Conservation (phyloP, 2,888 invertebrate genomes). For the Caenorhabditis auriculariae region DNA sequence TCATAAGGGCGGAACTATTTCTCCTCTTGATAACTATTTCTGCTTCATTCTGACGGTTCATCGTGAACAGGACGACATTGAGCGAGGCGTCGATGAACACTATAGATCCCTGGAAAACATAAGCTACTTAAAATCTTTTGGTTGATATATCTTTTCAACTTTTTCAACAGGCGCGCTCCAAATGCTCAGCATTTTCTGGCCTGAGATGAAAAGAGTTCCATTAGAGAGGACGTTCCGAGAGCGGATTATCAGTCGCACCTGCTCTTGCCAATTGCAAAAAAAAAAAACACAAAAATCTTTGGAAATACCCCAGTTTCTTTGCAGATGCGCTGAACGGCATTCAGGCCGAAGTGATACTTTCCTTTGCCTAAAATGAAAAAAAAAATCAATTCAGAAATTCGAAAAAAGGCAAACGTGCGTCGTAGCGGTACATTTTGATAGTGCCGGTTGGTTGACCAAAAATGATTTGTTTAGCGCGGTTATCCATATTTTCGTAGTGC, state of each 20-base stretch:
- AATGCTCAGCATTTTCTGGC: background rate
- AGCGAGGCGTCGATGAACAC: no score
- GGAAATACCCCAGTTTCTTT: background rate
- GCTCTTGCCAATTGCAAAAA: no score
- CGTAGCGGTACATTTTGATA: background rate
- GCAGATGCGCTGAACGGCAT: background rate
- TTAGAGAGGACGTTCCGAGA: background rate
- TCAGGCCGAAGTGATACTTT: background rate
- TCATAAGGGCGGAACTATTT: no score
- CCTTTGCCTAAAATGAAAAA: background rate
- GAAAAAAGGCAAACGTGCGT: background rate
- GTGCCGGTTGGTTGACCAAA: background rate
- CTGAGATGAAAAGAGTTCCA: background rate
- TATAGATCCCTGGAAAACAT: no score
- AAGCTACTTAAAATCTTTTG: no score
- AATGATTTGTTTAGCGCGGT: background rate
- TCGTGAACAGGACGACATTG: no score
- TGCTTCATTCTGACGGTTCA: no score
- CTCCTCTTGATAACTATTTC: no score
- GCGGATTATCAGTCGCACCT: background rate
- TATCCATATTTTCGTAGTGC: background rate
- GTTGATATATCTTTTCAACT: no score
- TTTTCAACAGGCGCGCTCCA: background rate
- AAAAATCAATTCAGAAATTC: background rate
- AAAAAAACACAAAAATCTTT: no score